phyloP scores from a whole-genome alignment of 1,140 invertebrate genomes.

The Zaprionus tsacasi region DNA sequence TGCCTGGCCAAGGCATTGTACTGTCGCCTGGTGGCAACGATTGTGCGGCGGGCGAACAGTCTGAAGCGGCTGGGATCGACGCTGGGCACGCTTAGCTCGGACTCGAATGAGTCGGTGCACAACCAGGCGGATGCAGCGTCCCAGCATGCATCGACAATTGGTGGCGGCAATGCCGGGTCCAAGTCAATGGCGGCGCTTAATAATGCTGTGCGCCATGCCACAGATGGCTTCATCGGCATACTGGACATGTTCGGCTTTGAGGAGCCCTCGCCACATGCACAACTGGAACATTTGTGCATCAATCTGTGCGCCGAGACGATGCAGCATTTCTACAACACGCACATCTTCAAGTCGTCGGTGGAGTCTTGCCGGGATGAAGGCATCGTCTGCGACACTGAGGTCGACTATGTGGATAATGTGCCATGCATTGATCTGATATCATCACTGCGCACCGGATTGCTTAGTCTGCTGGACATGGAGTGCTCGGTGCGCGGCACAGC shows the following conservation, averaged over 20 bases:
- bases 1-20: slow-evolving; percentile 96
- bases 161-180: slow-evolving; percentile 91
- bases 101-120: slow-evolving; percentile 95
- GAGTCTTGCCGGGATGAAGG: slow-evolving; percentile 97
- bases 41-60: slow-evolving; percentile 95
- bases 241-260: slow-evolving; percentile 98
- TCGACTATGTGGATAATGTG: slow-evolving; percentile 97
- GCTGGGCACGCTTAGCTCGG: slow-evolving; percentile 94
- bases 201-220: slow-evolving; percentile 96
- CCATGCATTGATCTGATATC: slow-evolving; percentile 98
- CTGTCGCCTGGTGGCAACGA: slow-evolving; percentile 97
- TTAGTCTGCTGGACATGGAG: slow-evolving; percentile 97
- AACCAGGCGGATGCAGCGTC: slow-evolving; percentile 93
- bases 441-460: slow-evolving; percentile 94
- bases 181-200: slow-evolving; percentile 96
- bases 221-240: slow-evolving; percentile 97
- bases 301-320: slow-evolving; percentile 98
- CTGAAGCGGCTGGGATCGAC: slow-evolving; percentile 94
- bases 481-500: slow-evolving; percentile 94
- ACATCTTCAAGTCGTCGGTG: slow-evolving; percentile 97
- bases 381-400: slow-evolving; percentile 94
- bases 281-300: slow-evolving; percentile 96
- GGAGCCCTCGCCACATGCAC: slow-evolving; percentile 92
- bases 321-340: slow-evolving; percentile 98
- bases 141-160: slow-evolving; percentile 94